Conservation (phyloP, 2,113 vertebrate genomes). For the Fregata magnificens region DNA sequence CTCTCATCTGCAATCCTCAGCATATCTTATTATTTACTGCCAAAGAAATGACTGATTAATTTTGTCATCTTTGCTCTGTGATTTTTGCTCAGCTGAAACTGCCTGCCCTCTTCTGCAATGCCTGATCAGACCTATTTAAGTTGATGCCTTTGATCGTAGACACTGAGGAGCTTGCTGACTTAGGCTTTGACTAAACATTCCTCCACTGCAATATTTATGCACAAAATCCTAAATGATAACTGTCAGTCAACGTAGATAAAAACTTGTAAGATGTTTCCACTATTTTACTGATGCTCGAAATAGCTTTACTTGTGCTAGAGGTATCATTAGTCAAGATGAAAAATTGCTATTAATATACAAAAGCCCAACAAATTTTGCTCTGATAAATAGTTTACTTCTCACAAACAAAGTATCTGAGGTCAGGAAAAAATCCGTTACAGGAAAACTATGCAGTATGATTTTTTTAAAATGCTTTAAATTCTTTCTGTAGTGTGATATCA, state of each 20-base stretch:
- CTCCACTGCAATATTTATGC: slow-evolving; percentile 60
- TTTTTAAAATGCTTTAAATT: not conserved
- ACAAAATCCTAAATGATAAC: slow-evolving; percentile 63
- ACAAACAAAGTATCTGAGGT: slow-evolving; percentile 19
- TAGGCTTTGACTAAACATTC: slow-evolving; percentile 69
- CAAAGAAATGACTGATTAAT: slow-evolving; percentile 79
- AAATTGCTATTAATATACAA: not conserved
- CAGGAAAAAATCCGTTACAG: not conserved
- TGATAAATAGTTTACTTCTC: slow-evolving; percentile 31
- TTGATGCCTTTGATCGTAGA: slow-evolving; percentile 76
- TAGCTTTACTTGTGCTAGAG: not conserved
- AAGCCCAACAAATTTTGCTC: not conserved
- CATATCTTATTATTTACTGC: slow-evolving; percentile 80
- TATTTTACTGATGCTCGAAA: not conserved
- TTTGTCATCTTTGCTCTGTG: slow-evolving; percentile 78
- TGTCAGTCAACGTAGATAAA: slow-evolving; percentile 70
- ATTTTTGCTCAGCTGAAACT: slow-evolving; percentile 70
- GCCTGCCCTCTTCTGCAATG: slow-evolving; percentile 58
- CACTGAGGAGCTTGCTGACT: slow-evolving; percentile 56
- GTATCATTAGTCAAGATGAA: not conserved
- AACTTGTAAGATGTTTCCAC: slow-evolving; percentile 12
- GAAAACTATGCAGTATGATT: not conserved
- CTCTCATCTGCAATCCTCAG: slow-evolving; percentile 77
- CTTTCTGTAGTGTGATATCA: not conserved
- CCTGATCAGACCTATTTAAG: slow-evolving; percentile 77